Percentiles rank a stretch among this genome's conserved stretches.
phyloP scores from a whole-genome alignment of 2,113 vertebrate species.

The Psittacula cyanocephala region DNA sequence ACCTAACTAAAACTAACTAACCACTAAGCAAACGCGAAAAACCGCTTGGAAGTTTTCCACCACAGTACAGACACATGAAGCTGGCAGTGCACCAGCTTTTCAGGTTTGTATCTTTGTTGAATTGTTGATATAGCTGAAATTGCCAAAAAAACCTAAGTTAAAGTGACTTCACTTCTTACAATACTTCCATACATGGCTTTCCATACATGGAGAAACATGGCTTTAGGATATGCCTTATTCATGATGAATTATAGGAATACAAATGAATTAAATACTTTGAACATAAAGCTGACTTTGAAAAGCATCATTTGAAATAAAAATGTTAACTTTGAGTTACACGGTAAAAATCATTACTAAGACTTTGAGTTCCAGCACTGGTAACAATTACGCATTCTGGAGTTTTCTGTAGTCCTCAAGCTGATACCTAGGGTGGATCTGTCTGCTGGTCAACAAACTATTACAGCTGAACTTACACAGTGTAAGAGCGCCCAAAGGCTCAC shows the following conservation, averaged over 20 bases:
- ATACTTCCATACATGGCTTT: neutral
- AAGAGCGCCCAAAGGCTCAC: neutral
- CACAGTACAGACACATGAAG: neutral
- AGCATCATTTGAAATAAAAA: neutral
- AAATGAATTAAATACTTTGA: neutral
- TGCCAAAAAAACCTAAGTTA: neutral
- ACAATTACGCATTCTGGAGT: neutral
- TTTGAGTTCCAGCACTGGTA: neutral
- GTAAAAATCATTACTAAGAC: neutral
- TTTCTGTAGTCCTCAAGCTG: neutral
- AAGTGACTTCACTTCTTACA: conserved; percentile 14
- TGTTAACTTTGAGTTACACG: neutral
- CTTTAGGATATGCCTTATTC: neutral
- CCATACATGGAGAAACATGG: neutral
- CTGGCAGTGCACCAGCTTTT: neutral
- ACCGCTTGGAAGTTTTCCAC: neutral
- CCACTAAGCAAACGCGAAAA: neutral
- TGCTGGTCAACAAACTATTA: neutral
- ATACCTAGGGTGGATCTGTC: neutral
- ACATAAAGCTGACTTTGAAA: neutral
- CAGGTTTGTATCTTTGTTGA: neutral
- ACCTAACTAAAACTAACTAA: no score
- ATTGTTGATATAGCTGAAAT: neutral
- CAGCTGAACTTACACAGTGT: neutral
- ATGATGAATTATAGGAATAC: neutral